Conservation (phyloP, 2,113 vertebrate genomes). For the Calidris pygmaea region DNA sequence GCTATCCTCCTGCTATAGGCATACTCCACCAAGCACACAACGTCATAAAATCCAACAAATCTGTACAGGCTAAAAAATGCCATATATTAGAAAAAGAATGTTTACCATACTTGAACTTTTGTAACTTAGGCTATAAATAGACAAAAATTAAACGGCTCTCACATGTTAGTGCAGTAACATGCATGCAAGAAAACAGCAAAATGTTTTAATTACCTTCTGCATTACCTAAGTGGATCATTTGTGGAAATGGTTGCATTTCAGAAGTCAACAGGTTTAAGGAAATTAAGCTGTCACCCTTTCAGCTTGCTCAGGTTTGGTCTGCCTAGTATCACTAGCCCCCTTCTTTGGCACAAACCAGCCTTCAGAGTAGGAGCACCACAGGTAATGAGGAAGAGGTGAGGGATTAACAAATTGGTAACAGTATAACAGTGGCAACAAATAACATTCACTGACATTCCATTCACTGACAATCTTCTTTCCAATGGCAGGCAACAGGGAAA, state of each 20-base stretch:
- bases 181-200: neutral
- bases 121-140: neutral
- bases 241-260: neutral
- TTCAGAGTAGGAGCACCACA: neutral
- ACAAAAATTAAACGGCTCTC: neutral
- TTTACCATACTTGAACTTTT: neutral
- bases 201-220: neutral
- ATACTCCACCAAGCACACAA: neutral
- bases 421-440: neutral
- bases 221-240: neutral
- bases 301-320: neutral
- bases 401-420: neutral
- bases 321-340: neutral
- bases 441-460: neutral
- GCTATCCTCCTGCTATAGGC: neutral
- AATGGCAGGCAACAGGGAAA: neutral
- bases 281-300: neutral
- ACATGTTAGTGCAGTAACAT: neutral
- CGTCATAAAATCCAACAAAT: neutral
- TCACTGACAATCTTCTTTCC: neutral
- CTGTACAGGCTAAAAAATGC: neutral
- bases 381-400: neutral
- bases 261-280: neutral
- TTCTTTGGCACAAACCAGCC: neutral
- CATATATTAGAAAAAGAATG: neutral